Evolutionary conservation across 2,113 vertebrate genomes (phyloP).

Genomic region (Charina bottae): DNA sequence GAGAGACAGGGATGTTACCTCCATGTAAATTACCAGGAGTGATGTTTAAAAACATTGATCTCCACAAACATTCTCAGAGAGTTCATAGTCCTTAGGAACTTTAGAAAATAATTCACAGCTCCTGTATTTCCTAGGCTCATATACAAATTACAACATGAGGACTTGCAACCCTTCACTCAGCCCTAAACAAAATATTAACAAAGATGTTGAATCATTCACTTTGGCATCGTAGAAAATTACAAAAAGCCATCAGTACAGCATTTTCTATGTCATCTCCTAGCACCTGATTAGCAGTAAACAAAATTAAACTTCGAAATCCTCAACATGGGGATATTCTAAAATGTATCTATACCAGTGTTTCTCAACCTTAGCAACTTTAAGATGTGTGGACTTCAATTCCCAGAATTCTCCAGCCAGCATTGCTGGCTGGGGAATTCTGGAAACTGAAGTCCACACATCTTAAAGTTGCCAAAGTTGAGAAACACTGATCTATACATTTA

Average conservation of each 20-base stretch:
- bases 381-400: no score
- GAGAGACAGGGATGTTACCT: conserved; percentile 46
- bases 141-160: neutral
- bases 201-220: neutral
- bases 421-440: no score
- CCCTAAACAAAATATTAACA: neutral
- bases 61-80: conserved; percentile 14
- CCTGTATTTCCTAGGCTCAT: neutral
- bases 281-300: neutral
- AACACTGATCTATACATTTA: neutral
- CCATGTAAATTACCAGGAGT: conserved; percentile 53
- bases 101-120: neutral
- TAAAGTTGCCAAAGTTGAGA: no score
- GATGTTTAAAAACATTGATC: conserved; percentile 62
- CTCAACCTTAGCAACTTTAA: no score
- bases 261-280: neutral
- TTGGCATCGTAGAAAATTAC: neutral
- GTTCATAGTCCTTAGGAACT: neutral
- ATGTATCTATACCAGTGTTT: neutral
- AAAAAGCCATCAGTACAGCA: no score
- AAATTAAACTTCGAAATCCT: neutral
- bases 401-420: no score
- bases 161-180: neutral
- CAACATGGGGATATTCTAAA: neutral
- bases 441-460: no score